phyloP scores from a whole-genome alignment of 1,140 invertebrate genomes.

The Sminthurides bifidus region DNA sequence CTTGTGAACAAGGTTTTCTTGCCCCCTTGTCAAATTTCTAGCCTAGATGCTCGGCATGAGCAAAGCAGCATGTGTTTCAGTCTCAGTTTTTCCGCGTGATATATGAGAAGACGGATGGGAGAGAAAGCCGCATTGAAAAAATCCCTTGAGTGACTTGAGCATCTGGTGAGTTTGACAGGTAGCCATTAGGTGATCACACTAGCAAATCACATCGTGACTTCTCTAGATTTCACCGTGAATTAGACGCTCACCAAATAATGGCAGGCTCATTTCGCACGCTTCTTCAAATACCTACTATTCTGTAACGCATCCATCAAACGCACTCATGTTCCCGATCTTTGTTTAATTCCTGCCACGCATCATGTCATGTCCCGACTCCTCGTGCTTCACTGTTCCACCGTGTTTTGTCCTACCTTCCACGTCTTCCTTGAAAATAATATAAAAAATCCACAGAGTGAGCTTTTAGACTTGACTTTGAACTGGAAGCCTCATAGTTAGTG shows the following conservation, averaged over 20 bases:
- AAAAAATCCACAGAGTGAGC: not conserved
- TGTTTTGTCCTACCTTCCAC: too few relatives aligned
- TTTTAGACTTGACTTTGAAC: not conserved
- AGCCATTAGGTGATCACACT: conserved; percentile 22
- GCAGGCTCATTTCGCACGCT: not conserved
- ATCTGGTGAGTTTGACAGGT: conserved; percentile 17
- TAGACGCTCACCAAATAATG: conserved; percentile 8
- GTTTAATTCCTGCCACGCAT: not conserved
- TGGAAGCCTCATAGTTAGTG: too few relatives aligned
- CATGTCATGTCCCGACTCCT: not conserved
- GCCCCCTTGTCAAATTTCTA: too few relatives aligned
- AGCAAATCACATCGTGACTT: conserved; percentile 27
- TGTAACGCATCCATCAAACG: not conserved
- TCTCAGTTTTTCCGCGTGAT: conserved; percentile 13
- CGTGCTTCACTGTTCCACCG: not conserved
- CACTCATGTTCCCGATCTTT: not conserved
- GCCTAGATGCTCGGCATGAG: too few relatives aligned
- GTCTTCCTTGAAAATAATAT: not conserved
- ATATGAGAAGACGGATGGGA: not conserved
- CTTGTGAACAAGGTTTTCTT: too few relatives aligned
- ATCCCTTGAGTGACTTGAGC: conserved; percentile 7
- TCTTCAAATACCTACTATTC: not conserved
- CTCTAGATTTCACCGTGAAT: conserved; percentile 22
- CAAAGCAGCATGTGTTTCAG: too few relatives aligned
- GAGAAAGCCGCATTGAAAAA: not conserved